Evolutionary conservation across 2,797 vertebrate species (phyloP), one percentile per base, ranked within the genome.

Genomic region (Glyptemys insculpta): DNA sequence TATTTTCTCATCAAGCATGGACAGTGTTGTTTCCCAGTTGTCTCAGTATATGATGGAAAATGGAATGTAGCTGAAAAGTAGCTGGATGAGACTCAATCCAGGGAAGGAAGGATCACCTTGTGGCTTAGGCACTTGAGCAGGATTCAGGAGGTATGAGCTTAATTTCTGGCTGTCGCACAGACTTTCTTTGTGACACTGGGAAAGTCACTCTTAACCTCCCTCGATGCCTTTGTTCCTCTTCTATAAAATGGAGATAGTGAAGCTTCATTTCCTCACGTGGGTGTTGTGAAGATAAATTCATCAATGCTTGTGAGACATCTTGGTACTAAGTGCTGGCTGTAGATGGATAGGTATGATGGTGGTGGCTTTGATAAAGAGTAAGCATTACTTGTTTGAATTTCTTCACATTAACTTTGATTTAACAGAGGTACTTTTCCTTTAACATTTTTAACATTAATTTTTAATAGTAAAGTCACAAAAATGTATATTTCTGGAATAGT

Each of bases 371-470:
- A 62, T 68, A 62, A 81, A 44, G 87, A 89, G 23, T 79, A 85
- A 90, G 25, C 10, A 6, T 68, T 37, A 53, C 0, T 0, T 72
- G 41, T 37, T 41, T 1, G 80, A 80, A 23, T n/a, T 91, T 83
- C 29, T 41, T 92, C 41, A 8, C 21, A 54, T 3, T 31, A 86
- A 68, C 89, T 92, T 92, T 57, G 82, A 91, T 92, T 84, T 62
- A 79, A 5, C 9, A 0, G 1, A 62, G 21, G 6, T 15, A 6
- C 82, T 88, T 81, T 3, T 80, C 34, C 21, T 50, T 83, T 79
- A 88, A 74, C 29, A 85, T 89, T 68, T 80, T 78, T 81, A 78
- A 8, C 4, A 79, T 1, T 23, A 8, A 29, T 41, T 62, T 34
- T 62, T 34, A 34, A 31, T 59, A 50, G 5, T n/a, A 2, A 90